Conservation (phyloP, 2,797 vertebrate species). For the Leuciscus waleckii region DNA sequence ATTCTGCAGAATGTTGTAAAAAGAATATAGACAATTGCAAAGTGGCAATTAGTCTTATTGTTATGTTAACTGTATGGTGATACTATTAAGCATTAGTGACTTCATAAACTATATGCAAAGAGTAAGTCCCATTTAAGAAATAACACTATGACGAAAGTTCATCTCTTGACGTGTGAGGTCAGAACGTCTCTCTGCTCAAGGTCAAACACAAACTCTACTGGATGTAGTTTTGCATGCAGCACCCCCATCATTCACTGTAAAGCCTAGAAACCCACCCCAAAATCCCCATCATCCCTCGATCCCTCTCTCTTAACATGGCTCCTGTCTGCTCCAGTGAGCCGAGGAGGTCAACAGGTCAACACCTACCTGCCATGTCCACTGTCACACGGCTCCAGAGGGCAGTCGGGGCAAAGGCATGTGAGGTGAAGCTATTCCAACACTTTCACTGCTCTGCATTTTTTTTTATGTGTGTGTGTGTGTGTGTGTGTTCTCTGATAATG, state of each 20-base stretch:
- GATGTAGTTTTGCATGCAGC: conserved; percentile 20
- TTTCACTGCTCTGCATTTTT: neutral
- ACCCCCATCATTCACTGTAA: conserved; percentile 34
- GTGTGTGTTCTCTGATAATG: no score
- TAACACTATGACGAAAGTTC: conserved; percentile 1
- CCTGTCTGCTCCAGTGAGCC: conserved; percentile 79
- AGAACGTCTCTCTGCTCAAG: conserved; percentile 28
- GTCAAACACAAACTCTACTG: conserved; percentile 41
- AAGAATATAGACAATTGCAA: neutral
- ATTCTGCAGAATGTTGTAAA: neutral
- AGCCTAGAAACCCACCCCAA: conserved; percentile 64
- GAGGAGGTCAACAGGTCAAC: conserved; percentile 72
- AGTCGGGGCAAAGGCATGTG: conserved; percentile 39
- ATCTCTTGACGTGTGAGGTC: conserved; percentile 7
- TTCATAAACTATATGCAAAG: neutral
- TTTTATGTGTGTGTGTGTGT: no score
- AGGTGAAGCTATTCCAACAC: conserved; percentile 39
- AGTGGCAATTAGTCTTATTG: neutral
- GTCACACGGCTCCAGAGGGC: conserved; percentile 65
- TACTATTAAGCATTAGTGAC: neutral
- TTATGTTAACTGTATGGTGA: neutral
- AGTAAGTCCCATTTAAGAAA: conserved; percentile 11
- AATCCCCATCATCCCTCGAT: conserved; percentile 71
- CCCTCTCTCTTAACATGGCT: conserved; percentile 73
- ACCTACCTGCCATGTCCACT: conserved; percentile 79